Conservation (phyloP, 2,797 vertebrate species). For the Anisognathus igniventris region DNA sequence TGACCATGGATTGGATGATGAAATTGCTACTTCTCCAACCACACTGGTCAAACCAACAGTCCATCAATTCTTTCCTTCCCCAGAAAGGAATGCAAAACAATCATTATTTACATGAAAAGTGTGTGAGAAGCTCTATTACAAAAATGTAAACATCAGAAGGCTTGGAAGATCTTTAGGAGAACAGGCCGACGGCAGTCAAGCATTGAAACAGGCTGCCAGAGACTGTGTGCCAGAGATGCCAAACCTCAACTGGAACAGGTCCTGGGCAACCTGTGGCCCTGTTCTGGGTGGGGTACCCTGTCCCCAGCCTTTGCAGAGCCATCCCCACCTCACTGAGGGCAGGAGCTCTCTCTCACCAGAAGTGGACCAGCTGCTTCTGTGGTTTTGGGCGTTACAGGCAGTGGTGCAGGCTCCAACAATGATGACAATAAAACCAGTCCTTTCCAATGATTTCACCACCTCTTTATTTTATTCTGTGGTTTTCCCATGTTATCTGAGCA, state of each 20-base stretch:
- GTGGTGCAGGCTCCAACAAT: neutral
- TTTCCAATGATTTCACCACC: constrained; percentile 14
- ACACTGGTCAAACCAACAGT: neutral
- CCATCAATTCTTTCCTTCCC: neutral
- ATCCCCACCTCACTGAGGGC: neutral
- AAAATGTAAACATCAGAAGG: neutral
- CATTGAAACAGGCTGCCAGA: neutral
- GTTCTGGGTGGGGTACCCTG: neutral
- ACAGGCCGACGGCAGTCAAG: neutral
- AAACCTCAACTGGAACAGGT: neutral
- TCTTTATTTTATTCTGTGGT: constrained; percentile 12
- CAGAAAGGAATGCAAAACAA: neutral
- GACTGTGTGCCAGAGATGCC: neutral
- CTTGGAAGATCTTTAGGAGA: neutral
- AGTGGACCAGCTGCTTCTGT: neutral
- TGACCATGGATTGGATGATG: neutral
- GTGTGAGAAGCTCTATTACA: accelerated
- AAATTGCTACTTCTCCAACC: neutral
- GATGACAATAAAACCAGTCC: neutral
- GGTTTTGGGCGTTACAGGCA: neutral
- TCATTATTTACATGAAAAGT: neutral
- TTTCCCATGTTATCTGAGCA: constrained; percentile 1
- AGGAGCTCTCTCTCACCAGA: neutral
- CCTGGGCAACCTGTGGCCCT: neutral
- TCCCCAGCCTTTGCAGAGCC: neutral